phyloP scores from a whole-genome alignment of 2,797 vertebrate genomes.

The Neosilurus mollespiculum region DNA sequence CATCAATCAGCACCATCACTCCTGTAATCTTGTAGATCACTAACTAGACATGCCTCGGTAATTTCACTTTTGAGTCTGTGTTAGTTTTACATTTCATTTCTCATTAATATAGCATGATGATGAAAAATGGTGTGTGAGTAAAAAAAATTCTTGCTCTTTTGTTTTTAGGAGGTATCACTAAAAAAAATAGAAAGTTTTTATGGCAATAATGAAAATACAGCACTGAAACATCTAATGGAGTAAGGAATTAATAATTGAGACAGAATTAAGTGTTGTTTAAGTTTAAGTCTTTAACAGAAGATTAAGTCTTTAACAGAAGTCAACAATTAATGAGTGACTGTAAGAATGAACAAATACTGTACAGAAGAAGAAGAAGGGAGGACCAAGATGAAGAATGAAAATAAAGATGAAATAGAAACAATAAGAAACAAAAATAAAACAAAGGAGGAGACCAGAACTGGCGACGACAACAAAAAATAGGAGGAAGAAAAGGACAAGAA shows the following conservation, averaged over 20 bases:
- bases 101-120: neutral
- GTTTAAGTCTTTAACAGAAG: constrained; percentile 13
- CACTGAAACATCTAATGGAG: constrained; percentile 11
- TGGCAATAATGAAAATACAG: constrained; percentile 1
- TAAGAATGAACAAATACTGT: neutral
- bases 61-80: no score
- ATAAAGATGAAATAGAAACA: no score
- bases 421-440: neutral
- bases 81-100: neutral
- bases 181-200: neutral
- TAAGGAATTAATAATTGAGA: neutral
- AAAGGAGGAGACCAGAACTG: neutral
- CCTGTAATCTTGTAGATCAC: neutral
- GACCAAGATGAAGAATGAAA: neutral
- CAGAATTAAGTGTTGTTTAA: neutral
- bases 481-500: no score
- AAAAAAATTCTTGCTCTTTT: no score
- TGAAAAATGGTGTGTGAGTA: neutral
- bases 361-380: neutral
- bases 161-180: neutral
- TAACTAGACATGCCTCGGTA: no score
- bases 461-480: neutral
- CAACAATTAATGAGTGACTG: neutral
- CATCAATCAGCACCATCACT: neutral
- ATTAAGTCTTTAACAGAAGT: constrained; percentile 14